Evolutionary conservation across 1,140 invertebrate species (phyloP).

Genomic region (Lycorma delicatula): DNA sequence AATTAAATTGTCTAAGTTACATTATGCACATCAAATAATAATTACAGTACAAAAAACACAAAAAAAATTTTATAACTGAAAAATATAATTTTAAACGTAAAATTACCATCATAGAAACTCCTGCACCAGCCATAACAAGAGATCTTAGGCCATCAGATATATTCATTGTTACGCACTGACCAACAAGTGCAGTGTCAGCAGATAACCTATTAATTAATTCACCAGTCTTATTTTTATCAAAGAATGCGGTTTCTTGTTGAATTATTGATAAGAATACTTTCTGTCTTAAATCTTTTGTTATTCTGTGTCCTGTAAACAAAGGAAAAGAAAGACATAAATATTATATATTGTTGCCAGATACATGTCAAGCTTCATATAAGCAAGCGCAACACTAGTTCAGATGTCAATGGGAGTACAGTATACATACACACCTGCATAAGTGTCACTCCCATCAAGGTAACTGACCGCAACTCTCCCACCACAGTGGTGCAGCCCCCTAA

Average conservation of each 20-base stretch:
- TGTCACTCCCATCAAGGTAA: too few relatives aligned
- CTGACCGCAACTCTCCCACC: not conserved
- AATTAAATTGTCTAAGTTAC: too few relatives aligned
- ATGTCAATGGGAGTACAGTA: not conserved
- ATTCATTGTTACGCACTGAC: slow-evolving; percentile 85
- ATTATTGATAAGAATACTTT: slow-evolving; percentile 78
- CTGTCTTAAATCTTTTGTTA: slow-evolving; percentile 73
- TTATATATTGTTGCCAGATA: too few relatives aligned
- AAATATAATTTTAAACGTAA: too few relatives aligned
- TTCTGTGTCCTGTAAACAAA: slow-evolving; percentile 61
- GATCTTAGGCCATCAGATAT: slow-evolving; percentile 89
- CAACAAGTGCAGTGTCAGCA: slow-evolving; percentile 84
- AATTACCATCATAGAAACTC: slow-evolving; percentile 87
- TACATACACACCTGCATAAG: not conserved
- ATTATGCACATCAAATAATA: too few relatives aligned
- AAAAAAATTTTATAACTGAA: too few relatives aligned
- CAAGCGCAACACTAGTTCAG: not conserved
- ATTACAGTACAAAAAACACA: too few relatives aligned
- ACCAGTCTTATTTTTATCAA: slow-evolving; percentile 88
- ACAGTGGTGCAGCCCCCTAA: not conserved
- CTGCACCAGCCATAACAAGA: slow-evolving; percentile 70
- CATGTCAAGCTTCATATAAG: too few relatives aligned
- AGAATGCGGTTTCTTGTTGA: slow-evolving; percentile 87
- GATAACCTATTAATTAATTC: slow-evolving; percentile 87
- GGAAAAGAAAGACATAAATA: not conserved